Evolutionary conservation across 2,888 invertebrate species (phyloP), one percentile per base, ranked within the genome.

Genomic region (Cerceris ruficornis): DNA sequence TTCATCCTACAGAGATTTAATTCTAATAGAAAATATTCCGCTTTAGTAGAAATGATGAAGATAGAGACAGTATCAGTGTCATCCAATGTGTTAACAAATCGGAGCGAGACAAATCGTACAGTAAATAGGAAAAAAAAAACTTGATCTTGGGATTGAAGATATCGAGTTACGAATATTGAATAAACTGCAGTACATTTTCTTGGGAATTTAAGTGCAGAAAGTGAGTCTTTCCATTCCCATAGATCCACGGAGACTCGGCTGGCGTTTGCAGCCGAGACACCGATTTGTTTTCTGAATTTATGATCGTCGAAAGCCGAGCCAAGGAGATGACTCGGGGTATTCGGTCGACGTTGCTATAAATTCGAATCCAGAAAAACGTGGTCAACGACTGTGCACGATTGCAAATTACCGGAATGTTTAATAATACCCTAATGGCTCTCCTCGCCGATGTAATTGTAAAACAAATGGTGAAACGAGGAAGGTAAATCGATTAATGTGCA

Each of bases 281-380:
- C 69, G 77, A 82, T 82, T 82, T 82, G 67, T 82, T 82, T 77
- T 69, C 43, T 17, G 77, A 59, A 83, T 80, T 82, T 83, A 82
- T 69, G 69, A 49, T 72, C 64, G 55, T 7, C 69, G 77, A 42
- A 64, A 61, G 52, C 66, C 65, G 75, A 72, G 80, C 60, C 74
- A 77, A 77, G 42, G 57, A 57, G 65, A 81, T 54, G 72, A 75
- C 73, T 73, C 67, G 72, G 17, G 39, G 59, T 46, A 72, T 61
- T 69, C 60, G 54, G 46, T 52, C 57, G 61, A 2, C 58, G 67
- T 57, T 57, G 28, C 54, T 59, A 66, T 66, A 69, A 67, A 74
- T 72, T 69, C 67, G 46, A 75, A 52, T 46, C 28, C 14, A 8
- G 62, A 57, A 14, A 43, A 39, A 28, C 15, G 49, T 46, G 28